phyloP scores from a whole-genome alignment of 2,113 vertebrate genomes.

The Melospiza melodia region DNA sequence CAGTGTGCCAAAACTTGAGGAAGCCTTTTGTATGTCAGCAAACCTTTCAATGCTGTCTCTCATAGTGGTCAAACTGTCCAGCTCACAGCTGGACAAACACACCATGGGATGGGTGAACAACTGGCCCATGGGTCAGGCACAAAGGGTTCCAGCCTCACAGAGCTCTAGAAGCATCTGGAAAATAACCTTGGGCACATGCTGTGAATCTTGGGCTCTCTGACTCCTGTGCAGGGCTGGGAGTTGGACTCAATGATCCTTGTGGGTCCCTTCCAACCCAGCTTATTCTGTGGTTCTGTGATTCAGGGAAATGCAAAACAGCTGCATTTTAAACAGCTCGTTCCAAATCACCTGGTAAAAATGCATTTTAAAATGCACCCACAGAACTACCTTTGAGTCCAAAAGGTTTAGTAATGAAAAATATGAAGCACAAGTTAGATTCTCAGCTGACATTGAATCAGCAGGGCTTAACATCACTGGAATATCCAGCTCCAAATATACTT shows the following conservation, averaged over 20 bases:
- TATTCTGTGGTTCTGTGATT: neutral
- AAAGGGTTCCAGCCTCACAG: neutral
- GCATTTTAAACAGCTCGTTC: neutral
- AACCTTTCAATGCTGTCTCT: neutral
- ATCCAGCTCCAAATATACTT: neutral
- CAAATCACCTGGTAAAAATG: neutral
- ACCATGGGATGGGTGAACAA: neutral
- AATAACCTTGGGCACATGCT: neutral
- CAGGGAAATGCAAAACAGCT: neutral
- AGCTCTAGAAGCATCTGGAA: neutral
- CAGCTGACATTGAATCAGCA: neutral
- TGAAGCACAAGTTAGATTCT: neutral
- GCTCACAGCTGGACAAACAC: neutral
- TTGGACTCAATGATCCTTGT: neutral
- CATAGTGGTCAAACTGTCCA: neutral
- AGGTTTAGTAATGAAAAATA: neutral
- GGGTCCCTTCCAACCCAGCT: neutral
- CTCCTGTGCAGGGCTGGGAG: neutral
- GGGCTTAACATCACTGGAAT: neutral
- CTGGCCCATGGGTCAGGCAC: accelerated
- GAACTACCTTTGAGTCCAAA: neutral
- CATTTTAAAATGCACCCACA: neutral
- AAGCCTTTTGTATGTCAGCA: neutral
- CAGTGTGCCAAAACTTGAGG: neutral
- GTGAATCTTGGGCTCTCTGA: neutral